Evolutionary conservation across 2,797 vertebrate species (phyloP).

Genomic region (Anguilla megastoma): DNA sequence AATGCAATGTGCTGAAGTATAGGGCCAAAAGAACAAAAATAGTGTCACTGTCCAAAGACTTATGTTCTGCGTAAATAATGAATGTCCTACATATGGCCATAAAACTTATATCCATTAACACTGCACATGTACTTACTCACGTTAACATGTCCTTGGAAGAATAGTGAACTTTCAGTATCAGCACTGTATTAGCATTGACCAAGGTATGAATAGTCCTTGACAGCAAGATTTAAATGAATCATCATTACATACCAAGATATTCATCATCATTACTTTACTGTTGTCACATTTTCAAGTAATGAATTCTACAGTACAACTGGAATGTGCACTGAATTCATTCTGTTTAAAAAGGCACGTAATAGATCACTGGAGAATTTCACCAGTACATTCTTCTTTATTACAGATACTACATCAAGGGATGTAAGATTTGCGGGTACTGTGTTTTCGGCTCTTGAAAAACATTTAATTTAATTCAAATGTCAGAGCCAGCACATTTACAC

Average conservation of each 20-base stretch:
- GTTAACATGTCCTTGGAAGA: background rate
- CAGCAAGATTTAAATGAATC: background rate
- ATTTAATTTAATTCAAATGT: background rate
- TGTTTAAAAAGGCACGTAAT: background rate
- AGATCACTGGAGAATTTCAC: background rate
- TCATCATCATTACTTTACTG: background rate
- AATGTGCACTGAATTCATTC: slow-evolving; percentile 7
- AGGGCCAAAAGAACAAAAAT: no score
- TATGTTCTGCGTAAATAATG: no score
- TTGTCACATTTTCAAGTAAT: background rate
- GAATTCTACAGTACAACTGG: background rate
- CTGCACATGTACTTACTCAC: background rate
- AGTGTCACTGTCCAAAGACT: no score
- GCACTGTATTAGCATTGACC: background rate
- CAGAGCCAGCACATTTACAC: background rate
- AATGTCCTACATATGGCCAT: background rate
- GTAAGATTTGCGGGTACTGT: background rate
- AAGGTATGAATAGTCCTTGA: background rate
- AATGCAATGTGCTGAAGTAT: no score
- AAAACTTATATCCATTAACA: background rate
- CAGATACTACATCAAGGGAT: background rate
- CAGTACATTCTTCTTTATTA: slow-evolving; percentile 11
- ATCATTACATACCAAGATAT: background rate
- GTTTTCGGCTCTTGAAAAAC: slow-evolving; percentile 14
- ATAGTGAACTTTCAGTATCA: background rate